A percentile compares a stretch with the other conserved stretches of the same genome.
Conservation (phyloP, 2,113 vertebrate species). For the Nothobranchius furzeri region DNA sequence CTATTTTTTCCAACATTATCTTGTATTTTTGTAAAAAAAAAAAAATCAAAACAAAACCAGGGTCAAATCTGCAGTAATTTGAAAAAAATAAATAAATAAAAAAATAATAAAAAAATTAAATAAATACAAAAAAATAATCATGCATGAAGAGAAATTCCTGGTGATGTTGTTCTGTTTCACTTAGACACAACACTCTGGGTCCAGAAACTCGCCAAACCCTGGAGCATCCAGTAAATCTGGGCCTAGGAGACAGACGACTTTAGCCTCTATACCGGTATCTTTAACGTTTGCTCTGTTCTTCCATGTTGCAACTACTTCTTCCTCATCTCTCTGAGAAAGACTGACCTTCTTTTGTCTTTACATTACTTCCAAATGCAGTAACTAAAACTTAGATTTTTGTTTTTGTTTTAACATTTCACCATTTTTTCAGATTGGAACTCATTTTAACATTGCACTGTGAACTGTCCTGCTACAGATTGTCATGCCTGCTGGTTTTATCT, state of each 20-base stretch:
- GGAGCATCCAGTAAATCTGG: conserved; percentile 78
- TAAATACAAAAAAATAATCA: conserved; percentile 4
- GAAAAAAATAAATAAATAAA: neutral
- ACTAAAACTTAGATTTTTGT: conserved; percentile 32
- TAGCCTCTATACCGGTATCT: conserved; percentile 78
- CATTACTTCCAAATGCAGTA: conserved; percentile 44
- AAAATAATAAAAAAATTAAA: neutral
- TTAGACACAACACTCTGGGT: conserved; percentile 77
- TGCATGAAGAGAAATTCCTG: neutral
- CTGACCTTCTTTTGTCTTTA: conserved; percentile 42
- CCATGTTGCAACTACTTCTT: conserved; percentile 62
- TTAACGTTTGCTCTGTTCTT: conserved; percentile 43
- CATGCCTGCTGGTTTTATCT: conserved; percentile 7
- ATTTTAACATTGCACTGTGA: conserved; percentile 5
- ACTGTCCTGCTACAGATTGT: conserved; percentile 5
- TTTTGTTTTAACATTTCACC: conserved; percentile 42
- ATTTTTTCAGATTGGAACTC: conserved; percentile 18
- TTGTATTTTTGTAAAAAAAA: conserved; percentile 4
- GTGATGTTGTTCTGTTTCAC: conserved; percentile 64
- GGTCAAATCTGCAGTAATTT: conserved; percentile 28
- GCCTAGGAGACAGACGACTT: conserved; percentile 71
- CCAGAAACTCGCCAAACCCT: conserved; percentile 70
- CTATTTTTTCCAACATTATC: conserved; percentile 23
- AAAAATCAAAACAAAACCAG: neutral
- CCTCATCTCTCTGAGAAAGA: conserved; percentile 50